phyloP scores from a whole-genome alignment of 1,140 invertebrate genomes.

The Drosophila sp. region DNA sequence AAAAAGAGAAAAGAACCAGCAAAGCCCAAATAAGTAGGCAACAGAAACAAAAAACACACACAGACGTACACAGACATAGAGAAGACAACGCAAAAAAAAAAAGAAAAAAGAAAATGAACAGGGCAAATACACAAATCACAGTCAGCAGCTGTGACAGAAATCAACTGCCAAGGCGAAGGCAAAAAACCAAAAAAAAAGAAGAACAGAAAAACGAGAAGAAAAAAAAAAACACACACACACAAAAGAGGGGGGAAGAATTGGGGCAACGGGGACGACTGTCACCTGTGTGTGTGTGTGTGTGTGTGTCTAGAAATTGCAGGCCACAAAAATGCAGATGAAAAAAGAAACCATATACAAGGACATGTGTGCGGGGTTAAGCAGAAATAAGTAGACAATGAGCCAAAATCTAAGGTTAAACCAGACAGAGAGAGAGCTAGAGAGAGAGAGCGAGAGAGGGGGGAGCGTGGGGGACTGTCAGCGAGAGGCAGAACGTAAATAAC shows the following conservation, averaged over 20 bases:
- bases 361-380: slow-evolving; percentile 29
- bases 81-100: background rate
- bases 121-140: slow-evolving; percentile 62
- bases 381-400: slow-evolving; percentile 74
- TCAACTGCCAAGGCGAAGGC: slow-evolving; percentile 72
- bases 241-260: slow-evolving; percentile 10
- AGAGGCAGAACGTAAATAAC: slow-evolving; percentile 47
- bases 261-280: slow-evolving; percentile 32
- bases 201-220: background rate
- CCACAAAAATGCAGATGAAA: slow-evolving; percentile 68
- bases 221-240: background rate
- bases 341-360: slow-evolving; percentile 41
- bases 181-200: slow-evolving; percentile 22
- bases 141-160: slow-evolving; percentile 74
- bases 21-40: slow-evolving; percentile 47
- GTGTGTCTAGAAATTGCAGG: slow-evolving; percentile 43
- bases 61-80: background rate
- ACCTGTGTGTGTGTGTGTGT: slow-evolving; percentile 28
- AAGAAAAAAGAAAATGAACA: slow-evolving; percentile 18
- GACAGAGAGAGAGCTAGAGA: background rate
- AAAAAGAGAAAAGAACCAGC: slow-evolving; percentile 37
- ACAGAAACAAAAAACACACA: slow-evolving; percentile 23
- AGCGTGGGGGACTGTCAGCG: slow-evolving; percentile 32
- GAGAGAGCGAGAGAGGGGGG: background rate
- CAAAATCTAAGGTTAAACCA: slow-evolving; percentile 45